These are phyloP conservation scores for Cryptotermes secundus DNA, from an alignment of 1,140 invertebrate genomes.

Conservation along the genomic window DNA sequence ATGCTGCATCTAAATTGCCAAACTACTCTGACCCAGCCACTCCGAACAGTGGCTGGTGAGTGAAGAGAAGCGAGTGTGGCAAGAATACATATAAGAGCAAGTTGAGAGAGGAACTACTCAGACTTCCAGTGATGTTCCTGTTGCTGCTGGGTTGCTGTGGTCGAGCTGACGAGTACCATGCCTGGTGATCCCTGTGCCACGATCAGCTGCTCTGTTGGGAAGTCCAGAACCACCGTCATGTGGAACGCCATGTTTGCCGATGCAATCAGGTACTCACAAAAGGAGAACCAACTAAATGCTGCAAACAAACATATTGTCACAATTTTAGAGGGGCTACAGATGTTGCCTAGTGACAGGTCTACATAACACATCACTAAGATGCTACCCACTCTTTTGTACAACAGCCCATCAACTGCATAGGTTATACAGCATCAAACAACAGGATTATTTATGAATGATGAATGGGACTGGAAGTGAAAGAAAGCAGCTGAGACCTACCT, in stretches of 20 bases:
- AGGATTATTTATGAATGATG: no score
- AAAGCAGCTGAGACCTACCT: no score
- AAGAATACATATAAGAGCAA: not conserved
- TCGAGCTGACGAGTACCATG: not conserved
- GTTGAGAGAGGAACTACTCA: not conserved
- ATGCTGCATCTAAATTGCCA: not conserved
- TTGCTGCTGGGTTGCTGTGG: not conserved
- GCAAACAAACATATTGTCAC: no score
- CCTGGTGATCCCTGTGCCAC: constrained; percentile 51
- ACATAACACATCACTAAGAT: constrained; percentile 45
- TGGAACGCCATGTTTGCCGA: constrained; percentile 90
- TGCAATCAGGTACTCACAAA: constrained; percentile 88
- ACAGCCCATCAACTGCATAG: constrained; percentile 49
- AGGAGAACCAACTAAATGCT: constrained; percentile 93
- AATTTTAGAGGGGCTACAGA: no score
- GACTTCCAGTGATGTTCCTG: not conserved
- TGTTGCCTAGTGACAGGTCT: no score
- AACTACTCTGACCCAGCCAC: not conserved
- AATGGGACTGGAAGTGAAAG: no score
- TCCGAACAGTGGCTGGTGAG: not conserved
- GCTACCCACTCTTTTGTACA: constrained; percentile 82
- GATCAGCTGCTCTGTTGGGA: constrained; percentile 76
- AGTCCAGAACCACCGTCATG: constrained; percentile 81
- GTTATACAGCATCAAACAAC: no score
- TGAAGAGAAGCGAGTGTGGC: not conserved